These are phyloP conservation scores for Mythimna loreyi DNA, from an alignment of 2,888 invertebrate species.

Conservation along the genomic window DNA sequence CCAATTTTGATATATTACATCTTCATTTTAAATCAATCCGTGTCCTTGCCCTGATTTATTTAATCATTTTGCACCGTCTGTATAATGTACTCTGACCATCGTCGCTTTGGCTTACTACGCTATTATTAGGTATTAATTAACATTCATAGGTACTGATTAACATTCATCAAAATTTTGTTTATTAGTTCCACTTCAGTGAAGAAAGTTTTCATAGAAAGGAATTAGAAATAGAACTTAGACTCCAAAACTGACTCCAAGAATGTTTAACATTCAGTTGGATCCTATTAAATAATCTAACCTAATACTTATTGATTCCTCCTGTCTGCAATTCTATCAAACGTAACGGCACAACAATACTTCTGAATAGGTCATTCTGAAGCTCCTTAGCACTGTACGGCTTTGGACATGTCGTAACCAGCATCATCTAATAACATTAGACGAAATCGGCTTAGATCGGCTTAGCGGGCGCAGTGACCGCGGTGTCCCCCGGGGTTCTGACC, in stretches of 20 bases:
- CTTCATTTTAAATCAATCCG: too few species aligned
- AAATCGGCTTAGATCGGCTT: constrained; percentile 61
- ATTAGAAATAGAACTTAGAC: background rate
- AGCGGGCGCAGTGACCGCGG: constrained; percentile 47
- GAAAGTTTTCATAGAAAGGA: background rate
- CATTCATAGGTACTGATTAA: background rate
- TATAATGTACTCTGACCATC: too few species aligned
- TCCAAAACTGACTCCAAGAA: too few species aligned
- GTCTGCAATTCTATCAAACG: background rate
- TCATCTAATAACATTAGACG: constrained; percentile 57
- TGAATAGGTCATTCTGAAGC: constrained; percentile 50
- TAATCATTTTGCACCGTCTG: too few species aligned
- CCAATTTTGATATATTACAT: too few species aligned
- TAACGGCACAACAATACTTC: constrained; percentile 9
- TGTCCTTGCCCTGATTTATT: too few species aligned
- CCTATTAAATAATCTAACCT: background rate
- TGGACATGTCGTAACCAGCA: constrained; percentile 32
- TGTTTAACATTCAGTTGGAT: background rate
- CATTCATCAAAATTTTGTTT: background rate
- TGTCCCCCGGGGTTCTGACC: constrained; percentile 42
- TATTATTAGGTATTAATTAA: too few species aligned
- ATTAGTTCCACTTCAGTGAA: background rate
- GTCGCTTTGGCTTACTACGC: too few species aligned
- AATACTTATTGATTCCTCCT: background rate
- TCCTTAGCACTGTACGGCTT: constrained; percentile 49